A percentile compares a stretch with the other conserved stretches of the same genome.
Evolutionary conservation across 1,140 invertebrate species (phyloP).

Genomic region (Micrasema longulum): DNA sequence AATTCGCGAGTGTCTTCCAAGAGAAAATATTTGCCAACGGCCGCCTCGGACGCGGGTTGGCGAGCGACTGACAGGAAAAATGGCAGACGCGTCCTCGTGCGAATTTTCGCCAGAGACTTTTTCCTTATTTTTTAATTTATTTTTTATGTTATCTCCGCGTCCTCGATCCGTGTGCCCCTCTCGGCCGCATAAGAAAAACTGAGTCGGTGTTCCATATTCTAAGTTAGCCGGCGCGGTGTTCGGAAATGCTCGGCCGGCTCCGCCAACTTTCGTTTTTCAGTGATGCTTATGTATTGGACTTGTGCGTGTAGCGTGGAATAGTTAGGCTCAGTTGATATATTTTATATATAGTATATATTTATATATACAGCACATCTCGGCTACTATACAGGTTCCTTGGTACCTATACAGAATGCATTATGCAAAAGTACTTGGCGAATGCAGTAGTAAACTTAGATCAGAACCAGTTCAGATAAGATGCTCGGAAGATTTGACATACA

Average conservation of each 20-base stretch:
- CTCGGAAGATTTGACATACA: too few relatives aligned
- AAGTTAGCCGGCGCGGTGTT: constrained; percentile 40
- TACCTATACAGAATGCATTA: too few relatives aligned
- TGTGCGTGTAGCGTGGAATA: too few relatives aligned
- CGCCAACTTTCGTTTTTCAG: constrained; percentile 47
- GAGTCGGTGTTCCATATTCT: constrained; percentile 42
- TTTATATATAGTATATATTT: too few relatives aligned
- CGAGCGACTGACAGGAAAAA: constrained; percentile 23
- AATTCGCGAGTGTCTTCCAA: not conserved
- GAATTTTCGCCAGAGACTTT: constrained; percentile 33
- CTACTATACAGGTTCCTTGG: too few relatives aligned
- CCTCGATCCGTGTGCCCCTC: constrained; percentile 18
- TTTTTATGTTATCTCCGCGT: constrained; percentile 17
- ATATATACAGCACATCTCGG: too few relatives aligned
- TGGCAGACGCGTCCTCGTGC: constrained; percentile 32
- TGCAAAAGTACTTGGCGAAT: too few relatives aligned
- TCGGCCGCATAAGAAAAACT: constrained; percentile 42
- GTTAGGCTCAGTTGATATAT: too few relatives aligned
- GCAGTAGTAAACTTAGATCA: too few relatives aligned
- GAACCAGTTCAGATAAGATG: too few relatives aligned
- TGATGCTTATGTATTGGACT: not conserved
- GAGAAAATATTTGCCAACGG: not conserved
- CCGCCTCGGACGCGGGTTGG: constrained; percentile 2
- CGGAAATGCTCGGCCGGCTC: constrained; percentile 34
- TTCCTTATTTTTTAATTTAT: constrained; percentile 32